Conservation (phyloP, 2,113 vertebrate species). For the Strix uralensis region DNA sequence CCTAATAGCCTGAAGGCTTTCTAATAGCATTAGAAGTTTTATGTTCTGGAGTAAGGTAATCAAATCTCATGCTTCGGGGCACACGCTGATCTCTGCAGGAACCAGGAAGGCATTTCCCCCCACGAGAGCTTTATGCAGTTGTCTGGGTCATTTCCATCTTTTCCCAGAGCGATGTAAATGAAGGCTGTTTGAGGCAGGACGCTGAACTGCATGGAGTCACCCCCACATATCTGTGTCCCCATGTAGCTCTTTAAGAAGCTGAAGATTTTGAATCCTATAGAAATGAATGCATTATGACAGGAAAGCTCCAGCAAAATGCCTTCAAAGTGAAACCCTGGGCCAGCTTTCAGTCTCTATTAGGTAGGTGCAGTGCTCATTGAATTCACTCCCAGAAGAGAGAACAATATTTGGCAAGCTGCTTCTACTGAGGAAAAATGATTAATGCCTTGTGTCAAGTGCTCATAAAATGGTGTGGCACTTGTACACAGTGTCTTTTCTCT, state of each 20-base stretch:
- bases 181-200: neutral
- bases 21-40: conserved; percentile 30
- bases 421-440: conserved; percentile 17
- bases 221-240: neutral
- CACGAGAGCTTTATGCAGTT: neutral
- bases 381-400: conserved; percentile 19
- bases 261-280: conserved; percentile 9
- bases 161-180: neutral
- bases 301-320: neutral
- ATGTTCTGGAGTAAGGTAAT: conserved; percentile 30
- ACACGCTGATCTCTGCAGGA: conserved; percentile 2
- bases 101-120: conserved; percentile 27
- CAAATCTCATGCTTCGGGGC: conserved; percentile 21
- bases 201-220: neutral
- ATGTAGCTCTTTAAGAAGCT: neutral
- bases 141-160: neutral
- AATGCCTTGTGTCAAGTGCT: neutral
- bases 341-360: conserved; percentile 39
- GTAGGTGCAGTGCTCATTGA: conserved; percentile 6
- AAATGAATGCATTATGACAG: conserved; percentile 38
- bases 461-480: neutral
- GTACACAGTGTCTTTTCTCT: neutral
- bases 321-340: conserved; percentile 33
- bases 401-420: conserved; percentile 35
- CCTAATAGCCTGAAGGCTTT: conserved; percentile 1